Percentiles rank a stretch among this genome's conserved stretches.
Evolutionary conservation across 2,113 vertebrate species (phyloP).

Genomic region (Phyllostomus hastatus): DNA sequence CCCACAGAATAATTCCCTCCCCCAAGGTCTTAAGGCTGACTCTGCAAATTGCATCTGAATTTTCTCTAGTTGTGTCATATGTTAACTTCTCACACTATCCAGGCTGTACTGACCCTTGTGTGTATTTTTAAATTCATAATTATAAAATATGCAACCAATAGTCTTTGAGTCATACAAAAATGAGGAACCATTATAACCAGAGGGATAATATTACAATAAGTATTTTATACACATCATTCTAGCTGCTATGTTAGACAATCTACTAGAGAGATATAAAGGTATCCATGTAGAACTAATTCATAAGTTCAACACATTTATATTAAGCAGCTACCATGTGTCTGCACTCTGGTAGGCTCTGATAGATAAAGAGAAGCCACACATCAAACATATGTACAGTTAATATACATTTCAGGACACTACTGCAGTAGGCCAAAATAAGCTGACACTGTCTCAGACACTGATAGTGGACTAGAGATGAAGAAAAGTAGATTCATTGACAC

Average conservation of each 20-base stretch:
- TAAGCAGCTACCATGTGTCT: neutral
- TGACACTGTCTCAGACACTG: neutral
- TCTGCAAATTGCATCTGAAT: neutral
- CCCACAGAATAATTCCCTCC: neutral
- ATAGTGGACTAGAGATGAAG: neutral
- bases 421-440: neutral
- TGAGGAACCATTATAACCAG: neutral
- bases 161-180: neutral
- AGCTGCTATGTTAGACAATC: neutral
- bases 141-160: neutral
- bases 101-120: neutral
- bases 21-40: neutral
- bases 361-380: neutral
- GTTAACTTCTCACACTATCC: neutral
- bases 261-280: neutral
- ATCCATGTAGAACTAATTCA: neutral
- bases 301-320: neutral
- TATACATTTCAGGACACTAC: neutral
- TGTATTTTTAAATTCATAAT: neutral
- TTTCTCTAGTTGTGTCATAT: neutral
- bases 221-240: neutral
- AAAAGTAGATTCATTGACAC: neutral
- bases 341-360: neutral
- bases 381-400: neutral
- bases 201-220: neutral